Evolutionary conservation across 2,888 invertebrate genomes (phyloP).

Genomic region (Hofmannophila pseudospretella): DNA sequence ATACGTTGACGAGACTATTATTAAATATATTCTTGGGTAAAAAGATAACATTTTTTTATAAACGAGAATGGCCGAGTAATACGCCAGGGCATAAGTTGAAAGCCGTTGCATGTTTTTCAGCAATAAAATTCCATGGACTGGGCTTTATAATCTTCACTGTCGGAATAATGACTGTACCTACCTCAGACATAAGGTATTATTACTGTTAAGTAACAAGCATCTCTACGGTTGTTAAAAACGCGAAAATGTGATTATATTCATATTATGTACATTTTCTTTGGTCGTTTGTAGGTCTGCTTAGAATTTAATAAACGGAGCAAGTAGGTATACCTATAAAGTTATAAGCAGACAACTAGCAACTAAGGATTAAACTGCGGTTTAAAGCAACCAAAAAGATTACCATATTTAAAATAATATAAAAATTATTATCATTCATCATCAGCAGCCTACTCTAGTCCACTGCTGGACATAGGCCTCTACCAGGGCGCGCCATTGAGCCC

Average conservation of each 20-base stretch:
- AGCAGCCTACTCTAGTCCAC: too few species aligned
- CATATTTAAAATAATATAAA: too few species aligned
- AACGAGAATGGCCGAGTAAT: constrained; percentile 1
- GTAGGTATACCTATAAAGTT: too few species aligned
- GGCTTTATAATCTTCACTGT: constrained; percentile 10
- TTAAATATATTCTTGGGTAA: too few species aligned
- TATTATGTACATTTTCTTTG: neutral
- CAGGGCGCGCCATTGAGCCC: too few species aligned
- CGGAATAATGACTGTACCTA: constrained; percentile 6
- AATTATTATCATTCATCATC: too few species aligned
- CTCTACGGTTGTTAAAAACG: constrained; percentile 7
- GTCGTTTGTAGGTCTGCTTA: neutral
- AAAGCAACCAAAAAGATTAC: too few species aligned
- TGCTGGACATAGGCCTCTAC: too few species aligned
- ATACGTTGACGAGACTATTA: too few species aligned
- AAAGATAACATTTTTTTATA: neutral
- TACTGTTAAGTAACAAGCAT: constrained; percentile 10
- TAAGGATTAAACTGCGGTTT: too few species aligned
- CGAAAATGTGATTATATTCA: constrained; percentile 7
- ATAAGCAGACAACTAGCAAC: too few species aligned
- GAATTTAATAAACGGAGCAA: too few species aligned
- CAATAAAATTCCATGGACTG: constrained; percentile 9
- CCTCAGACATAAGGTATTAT: constrained; percentile 4
- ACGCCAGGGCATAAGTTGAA: constrained; percentile 1
- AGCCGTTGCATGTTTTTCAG: constrained; percentile 10